Evolutionary conservation across 2,888 invertebrate genomes (phyloP).

Genomic region (Latrodectus elegans): DNA sequence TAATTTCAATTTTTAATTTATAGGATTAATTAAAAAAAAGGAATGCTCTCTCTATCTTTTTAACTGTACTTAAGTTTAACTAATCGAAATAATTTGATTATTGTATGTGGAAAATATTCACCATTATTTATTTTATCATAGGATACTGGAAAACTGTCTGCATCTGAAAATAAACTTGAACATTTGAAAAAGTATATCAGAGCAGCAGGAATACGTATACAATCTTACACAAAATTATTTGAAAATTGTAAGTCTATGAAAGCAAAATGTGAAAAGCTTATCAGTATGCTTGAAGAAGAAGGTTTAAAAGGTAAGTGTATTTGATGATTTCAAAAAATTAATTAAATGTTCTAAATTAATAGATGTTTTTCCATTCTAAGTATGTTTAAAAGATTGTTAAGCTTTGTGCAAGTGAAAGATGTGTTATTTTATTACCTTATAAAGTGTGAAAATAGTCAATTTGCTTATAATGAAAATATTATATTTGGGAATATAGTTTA

Average conservation of each 20-base stretch:
- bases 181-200: constrained; percentile 61
- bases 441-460: too few species aligned
- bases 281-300: constrained; percentile 32
- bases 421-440: too few species aligned
- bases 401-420: too few species aligned
- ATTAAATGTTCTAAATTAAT: too few species aligned
- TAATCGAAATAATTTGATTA: neutral
- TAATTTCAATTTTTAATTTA: neutral
- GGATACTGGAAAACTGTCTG: neutral
- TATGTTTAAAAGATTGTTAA: too few species aligned
- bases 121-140: neutral
- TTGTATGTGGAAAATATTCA: neutral
- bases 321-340: too few species aligned
- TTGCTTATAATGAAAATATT: too few species aligned
- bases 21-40: neutral
- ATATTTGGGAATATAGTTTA: too few species aligned
- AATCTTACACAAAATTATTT: constrained; percentile 49
- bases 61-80: neutral
- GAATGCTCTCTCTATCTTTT: neutral
- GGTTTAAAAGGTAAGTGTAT: constrained; percentile 50
- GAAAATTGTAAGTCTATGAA: constrained; percentile 46
- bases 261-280: constrained; percentile 46
- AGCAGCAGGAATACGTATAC: constrained; percentile 51
- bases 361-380: too few species aligned
- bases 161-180: constrained; percentile 48